Evolutionary conservation across 2,113 vertebrate genomes (phyloP).

Genomic region (Phaetusa simplex): DNA sequence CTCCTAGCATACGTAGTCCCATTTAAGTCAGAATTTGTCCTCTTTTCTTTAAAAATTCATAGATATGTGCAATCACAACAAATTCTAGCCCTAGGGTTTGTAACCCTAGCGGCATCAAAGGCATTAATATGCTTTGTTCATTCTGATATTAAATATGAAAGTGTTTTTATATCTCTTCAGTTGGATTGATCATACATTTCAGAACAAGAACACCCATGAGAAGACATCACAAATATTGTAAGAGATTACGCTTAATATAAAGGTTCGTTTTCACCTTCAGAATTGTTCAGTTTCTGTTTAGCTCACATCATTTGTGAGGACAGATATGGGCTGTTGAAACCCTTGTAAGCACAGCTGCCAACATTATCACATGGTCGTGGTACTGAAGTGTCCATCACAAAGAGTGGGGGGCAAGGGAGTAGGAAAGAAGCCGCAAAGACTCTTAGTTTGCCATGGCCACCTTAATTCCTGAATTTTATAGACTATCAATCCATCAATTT

Average conservation of each 20-base stretch:
- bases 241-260: not conserved
- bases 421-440: not conserved
- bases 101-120: constrained; percentile 1
- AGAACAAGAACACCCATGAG: constrained; percentile 31
- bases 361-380: accelerated
- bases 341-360: not conserved
- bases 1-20: not conserved
- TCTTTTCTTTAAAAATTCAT: constrained; percentile 20
- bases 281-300: not conserved
- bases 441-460: not conserved
- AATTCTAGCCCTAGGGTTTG: not conserved
- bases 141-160: constrained; percentile 8
- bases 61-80: not conserved
- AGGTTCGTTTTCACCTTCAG: not conserved
- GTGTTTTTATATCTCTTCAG: not conserved
- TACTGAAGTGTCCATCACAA: not conserved
- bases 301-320: not conserved
- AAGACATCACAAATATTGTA: not conserved
- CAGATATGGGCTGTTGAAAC: not conserved
- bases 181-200: not conserved
- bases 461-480: not conserved
- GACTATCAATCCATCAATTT: too few species aligned
- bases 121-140: not conserved
- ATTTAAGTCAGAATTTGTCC: not conserved
- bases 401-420: not conserved